Evolutionary conservation across 2,888 invertebrate species (phyloP), one percentile per base, ranked within the genome.

Genomic region (Melinaea marsaeus): DNA sequence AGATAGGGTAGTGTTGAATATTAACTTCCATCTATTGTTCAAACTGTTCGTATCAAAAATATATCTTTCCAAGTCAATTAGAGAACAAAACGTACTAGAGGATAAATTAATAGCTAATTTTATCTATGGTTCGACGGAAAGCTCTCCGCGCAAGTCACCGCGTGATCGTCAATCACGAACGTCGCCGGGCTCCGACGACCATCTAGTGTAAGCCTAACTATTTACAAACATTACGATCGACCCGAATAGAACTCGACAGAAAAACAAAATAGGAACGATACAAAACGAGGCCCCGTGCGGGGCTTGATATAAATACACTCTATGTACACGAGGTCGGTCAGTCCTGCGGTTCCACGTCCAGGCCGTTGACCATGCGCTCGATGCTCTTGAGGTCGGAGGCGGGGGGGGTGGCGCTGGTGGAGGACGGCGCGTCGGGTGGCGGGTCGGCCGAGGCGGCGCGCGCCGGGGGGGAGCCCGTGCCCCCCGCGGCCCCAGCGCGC

Each of bases 311-410:
- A 88, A 89, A 89, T 87, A 90, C 84, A 88, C 81, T 83, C 83
- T 90, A 90, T 90, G 74, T 90, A 90, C 90, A 90, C 65, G 74
- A 73, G 74, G 56, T 59, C 56, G 81, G 79, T 89, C 88, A 90
- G 87, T 90, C 90, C 89, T 85, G 92, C 72, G 94, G 93, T 84
- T 96, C 96, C 72, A 97, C 96, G 84, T 98, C 98, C 70, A 98
- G 92, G 13, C 98, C 98, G 88, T 98, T 98, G 73, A 98, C 97
- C 98, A 98, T 98, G 84, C 98, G 97, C 90, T 98, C 98, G 91
- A 98, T 98, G 85, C 95, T 97, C 89, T 98, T 98, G 73, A 98
- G 93, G 88, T 98, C 98, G 68, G 94, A 95, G 55, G 95, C 93
- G 47, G 93, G 93, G 69, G 92, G 92, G 69, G 93, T 94, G 72